These are phyloP conservation scores for Silurus meridionalis DNA, from an alignment of 2,113 vertebrate genomes.

Conservation along the genomic window DNA sequence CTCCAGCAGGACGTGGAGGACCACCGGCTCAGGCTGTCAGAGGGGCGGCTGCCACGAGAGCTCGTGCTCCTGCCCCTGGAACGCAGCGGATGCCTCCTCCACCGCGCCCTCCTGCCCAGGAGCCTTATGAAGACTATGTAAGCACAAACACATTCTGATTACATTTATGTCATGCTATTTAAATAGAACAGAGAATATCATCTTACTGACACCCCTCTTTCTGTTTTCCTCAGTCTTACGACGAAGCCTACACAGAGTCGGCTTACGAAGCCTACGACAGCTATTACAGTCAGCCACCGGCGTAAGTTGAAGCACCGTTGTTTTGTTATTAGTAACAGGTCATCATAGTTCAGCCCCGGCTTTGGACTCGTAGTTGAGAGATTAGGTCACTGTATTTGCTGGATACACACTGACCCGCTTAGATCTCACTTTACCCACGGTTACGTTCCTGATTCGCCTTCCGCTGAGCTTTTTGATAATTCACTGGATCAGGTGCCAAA, in stretches of 20 bases:
- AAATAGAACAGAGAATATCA: too few species aligned
- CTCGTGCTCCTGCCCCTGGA: conserved; percentile 77
- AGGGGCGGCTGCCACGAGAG: conserved; percentile 77
- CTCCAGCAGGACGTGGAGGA: conserved; percentile 80
- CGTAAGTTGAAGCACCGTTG: conserved; percentile 78
- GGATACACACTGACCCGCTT: not conserved
- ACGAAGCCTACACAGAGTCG: conserved; percentile 88
- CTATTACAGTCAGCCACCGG: conserved; percentile 95
- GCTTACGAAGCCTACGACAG: conserved; percentile 93
- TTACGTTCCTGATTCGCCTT: not conserved
- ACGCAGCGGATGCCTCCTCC: conserved; percentile 89
- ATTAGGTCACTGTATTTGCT: not conserved
- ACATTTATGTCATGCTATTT: not conserved
- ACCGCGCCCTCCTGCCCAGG: conserved; percentile 75
- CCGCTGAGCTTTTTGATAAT: not conserved
- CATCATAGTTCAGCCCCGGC: not conserved
- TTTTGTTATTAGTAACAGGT: conserved; percentile 35
- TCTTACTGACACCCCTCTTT: conserved; percentile 1
- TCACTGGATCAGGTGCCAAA: not conserved
- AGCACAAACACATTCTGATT: conserved; percentile 29
- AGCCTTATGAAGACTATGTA: conserved; percentile 91
- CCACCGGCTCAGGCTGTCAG: conserved; percentile 79
- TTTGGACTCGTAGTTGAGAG: not conserved
- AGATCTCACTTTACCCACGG: not conserved
- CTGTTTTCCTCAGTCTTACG: conserved; percentile 79